Base-by-base conservation (phyloP, 2,888 invertebrate species). In the Druceiella hillmani region DNA sequence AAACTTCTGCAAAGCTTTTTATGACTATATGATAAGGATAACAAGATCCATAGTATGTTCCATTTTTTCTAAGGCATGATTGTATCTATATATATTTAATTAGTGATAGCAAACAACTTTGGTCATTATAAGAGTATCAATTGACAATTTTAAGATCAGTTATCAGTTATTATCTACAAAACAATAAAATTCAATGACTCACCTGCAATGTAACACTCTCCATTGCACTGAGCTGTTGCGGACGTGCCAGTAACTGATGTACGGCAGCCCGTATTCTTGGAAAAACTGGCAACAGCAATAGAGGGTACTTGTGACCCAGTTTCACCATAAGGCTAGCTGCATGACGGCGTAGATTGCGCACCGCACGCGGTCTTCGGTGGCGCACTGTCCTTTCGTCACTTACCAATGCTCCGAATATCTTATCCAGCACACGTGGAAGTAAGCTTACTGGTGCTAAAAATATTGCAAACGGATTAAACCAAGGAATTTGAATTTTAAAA, bases 241-340 rank as follows among this genome's bases (percentile, higher is more conserved):
- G 79, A 43, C 84, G 80, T 32, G 79, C 74, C 3, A 83, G 76
- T 36, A 92, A 68, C 41, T 77, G 78, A 36, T 81, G 79, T 3
- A 88, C 81, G 48, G 87, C 81, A 5, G 79, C 76, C 55, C 87
- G 83, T 45, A 94, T 82, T 43, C 88, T 83, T 35, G 87, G 85
- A 62, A 93, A 94, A 22, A 88, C 84, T 1, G 91, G 90, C 55
- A 93, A 65, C 40, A 94, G 63, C 1, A 94, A 67, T 15, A 89
- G 61, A 0, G 93, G 92, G 65, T 89, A 92, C 64, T 88, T 87
- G 39, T 86, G 81, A 11, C 88, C 89, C 27, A 93, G 79, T 62
- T 93, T 93, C 7, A 94, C 91, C 66, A 94, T 82, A 14, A 91
- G 66, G 4, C 89, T 87, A 14, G 91, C 91, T 4, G 92, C 92